Conservation (phyloP, 2,797 vertebrate species). For the Pseudochromis fuscus region DNA sequence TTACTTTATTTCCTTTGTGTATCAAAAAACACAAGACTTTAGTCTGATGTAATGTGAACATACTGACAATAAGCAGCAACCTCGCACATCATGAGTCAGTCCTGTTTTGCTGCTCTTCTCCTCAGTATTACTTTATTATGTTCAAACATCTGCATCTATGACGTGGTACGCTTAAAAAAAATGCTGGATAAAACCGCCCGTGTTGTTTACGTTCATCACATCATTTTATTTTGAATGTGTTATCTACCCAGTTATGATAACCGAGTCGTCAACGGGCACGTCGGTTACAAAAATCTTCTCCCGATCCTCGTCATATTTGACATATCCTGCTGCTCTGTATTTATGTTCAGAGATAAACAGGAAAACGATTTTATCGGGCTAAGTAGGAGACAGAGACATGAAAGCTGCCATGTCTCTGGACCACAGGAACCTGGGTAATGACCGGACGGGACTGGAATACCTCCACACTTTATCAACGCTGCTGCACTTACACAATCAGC, state of each 20-base stretch:
- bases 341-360: conserved; percentile 75
- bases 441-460: conserved; percentile 72
- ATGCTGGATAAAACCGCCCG: no score
- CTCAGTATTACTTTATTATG: no score
- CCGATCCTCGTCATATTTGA: conserved; percentile 45
- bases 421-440: conserved; percentile 58
- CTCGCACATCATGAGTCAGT: no score
- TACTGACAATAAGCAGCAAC: no score
- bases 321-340: conserved; percentile 41
- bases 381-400: conserved; percentile 68
- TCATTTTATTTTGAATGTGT: conserved; percentile 7
- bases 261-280: neutral
- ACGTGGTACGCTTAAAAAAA: no score
- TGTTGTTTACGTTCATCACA: no score
- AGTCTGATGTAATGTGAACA: no score
- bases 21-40: no score
- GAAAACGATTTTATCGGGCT: conserved; percentile 76
- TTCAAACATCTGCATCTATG: no score
- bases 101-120: no score
- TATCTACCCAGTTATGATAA: conserved; percentile 33
- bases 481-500: conserved; percentile 7
- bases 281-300: conserved; percentile 14
- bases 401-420: conserved; percentile 53
- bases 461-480: conserved; percentile 43
- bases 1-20: no score